Base-by-base conservation (phyloP, 2,888 invertebrate species). In the Bhutanitis thaidina region DNA sequence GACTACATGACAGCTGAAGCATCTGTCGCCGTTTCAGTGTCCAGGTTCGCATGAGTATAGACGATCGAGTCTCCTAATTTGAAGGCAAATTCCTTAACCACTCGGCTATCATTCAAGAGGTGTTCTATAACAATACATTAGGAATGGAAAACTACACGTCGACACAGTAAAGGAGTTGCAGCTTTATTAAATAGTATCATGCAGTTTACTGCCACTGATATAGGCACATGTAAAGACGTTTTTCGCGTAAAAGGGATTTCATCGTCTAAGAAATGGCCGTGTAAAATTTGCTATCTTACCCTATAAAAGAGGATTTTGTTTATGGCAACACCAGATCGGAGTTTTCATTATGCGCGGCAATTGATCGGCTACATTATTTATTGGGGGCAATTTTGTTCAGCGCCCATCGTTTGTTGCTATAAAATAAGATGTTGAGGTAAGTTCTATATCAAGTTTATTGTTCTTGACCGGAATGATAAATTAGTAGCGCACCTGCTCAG, bases 261-360 rank as follows among this genome's bases (percentile, higher is more conserved):
- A 40, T 32, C 53, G 52, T 53, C 54, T 54, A 53, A 56, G 61
- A 67, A 62, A 66, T 71, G 69, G 61, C 73, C 72, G 70, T 81
- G 80, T 80, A 77, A 81, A 81, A 78, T 77, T 62, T 57, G 72
- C 79, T 74, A 82, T 82, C 79, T 76, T 71, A 73, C 65, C 66
- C 77, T 72, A 82, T 86, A 87, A 87, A 83, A 66, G 69, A 69
- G 84, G 86, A 85, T 86, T 83, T 77, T 78, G 82, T 87, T 87
- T 87, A 87, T 82, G 80, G 74, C 74, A 69, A 74, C 76, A 78
- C 84, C 87, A 87, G 85, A 85, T 85, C 77, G 86, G 72, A 69
- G 77, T 65, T 69, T 68, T 69, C 67, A 69, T 68, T 69, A 68
- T 62, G 59, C 57, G 54, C 62, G 67, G 71, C 77, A 80, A 86